Percentiles rank a stretch among this genome's conserved stretches.
Conservation (phyloP, 92 coral and sea anemone species). For the Umimayanthus chanpuru region DNA sequence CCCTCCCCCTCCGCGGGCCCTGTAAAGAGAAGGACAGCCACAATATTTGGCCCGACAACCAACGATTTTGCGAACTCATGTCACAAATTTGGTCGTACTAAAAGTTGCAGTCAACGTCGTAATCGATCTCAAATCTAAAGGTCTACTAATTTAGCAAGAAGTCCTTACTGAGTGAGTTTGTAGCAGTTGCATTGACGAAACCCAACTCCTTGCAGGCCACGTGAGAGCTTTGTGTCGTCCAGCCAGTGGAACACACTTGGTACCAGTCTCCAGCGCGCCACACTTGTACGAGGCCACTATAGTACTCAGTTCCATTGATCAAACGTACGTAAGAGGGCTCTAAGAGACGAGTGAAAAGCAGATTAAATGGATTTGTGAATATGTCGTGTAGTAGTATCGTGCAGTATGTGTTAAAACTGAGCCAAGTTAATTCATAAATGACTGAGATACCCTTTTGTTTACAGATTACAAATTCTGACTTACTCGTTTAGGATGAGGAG, state of each 20-base stretch:
- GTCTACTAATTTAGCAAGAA: neutral
- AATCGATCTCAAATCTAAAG: neutral
- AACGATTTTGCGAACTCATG: too few species aligned
- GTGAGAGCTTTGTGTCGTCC: conserved; percentile 58
- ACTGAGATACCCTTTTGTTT: neutral
- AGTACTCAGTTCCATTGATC: conserved; percentile 40
- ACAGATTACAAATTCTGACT: neutral
- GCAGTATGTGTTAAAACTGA: too few species aligned
- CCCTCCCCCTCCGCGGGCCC: too few species aligned
- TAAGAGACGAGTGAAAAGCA: neutral
- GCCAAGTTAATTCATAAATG: neutral
- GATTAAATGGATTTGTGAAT: neutral
- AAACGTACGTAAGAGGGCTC: conserved; percentile 75
- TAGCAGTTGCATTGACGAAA: conserved; percentile 12
- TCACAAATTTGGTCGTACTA: too few species aligned
- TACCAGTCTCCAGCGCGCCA: conserved; percentile 72
- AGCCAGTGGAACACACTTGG: conserved; percentile 69
- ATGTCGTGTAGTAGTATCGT: neutral
- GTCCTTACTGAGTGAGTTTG: conserved; percentile 2
- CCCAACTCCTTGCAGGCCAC: conserved; percentile 82
- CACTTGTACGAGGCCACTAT: conserved; percentile 65
- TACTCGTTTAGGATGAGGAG: neutral
- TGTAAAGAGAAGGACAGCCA: too few species aligned
- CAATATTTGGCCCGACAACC: too few species aligned
- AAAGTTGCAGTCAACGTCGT: too few species aligned